phyloP scores from a whole-genome alignment of 2,797 vertebrate species.

The Myotis findleyi region DNA sequence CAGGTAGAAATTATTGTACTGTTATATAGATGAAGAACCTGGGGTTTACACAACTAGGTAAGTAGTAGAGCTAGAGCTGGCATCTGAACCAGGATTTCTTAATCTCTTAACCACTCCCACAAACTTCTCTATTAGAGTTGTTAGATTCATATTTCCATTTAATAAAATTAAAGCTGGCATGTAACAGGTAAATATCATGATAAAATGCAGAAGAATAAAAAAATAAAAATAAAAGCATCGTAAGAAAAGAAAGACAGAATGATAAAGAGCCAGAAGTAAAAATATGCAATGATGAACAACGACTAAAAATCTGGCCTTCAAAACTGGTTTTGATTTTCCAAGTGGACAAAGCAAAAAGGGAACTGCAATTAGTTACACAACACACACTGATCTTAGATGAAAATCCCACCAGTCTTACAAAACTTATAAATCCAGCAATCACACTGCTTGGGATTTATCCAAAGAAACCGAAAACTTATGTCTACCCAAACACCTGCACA shows the following conservation, averaged over 20 bases:
- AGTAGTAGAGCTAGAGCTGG: not conserved
- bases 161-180: constrained; percentile 28
- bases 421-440: not conserved
- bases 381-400: not conserved
- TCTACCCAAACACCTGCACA: not conserved
- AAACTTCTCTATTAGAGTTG: not conserved
- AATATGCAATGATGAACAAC: not conserved
- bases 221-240: not conserved
- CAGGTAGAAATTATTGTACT: not conserved
- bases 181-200: not conserved
- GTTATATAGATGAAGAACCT: not conserved
- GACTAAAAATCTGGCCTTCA: not conserved
- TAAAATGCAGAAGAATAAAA: not conserved
- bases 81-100: not conserved
- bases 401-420: not conserved
- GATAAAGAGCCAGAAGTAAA: not conserved
- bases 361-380: not conserved
- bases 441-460: not conserved
- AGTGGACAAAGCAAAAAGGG: not conserved
- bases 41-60: not conserved
- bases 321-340: not conserved
- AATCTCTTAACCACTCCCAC: not conserved
- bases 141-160: not conserved
- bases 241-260: not conserved
- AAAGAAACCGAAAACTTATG: not conserved